phyloP scores from a whole-genome alignment of 2,888 invertebrate genomes.

The Ectropis crepuscularia region DNA sequence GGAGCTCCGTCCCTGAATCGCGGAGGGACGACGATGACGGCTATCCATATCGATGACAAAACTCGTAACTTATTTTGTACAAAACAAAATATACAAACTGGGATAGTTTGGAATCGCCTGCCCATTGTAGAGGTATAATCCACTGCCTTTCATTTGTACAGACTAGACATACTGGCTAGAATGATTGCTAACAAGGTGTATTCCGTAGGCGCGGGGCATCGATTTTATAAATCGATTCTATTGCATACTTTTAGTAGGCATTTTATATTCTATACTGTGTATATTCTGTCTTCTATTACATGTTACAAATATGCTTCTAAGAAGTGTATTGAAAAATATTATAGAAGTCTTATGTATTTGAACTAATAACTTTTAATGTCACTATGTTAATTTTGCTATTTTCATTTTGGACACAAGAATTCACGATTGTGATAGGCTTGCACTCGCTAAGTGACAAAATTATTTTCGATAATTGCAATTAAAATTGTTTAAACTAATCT shows the following conservation, averaged over 20 bases:
- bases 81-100: too few relatives aligned
- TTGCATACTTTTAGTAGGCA: constrained; percentile 49
- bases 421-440: constrained; percentile 14
- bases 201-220: constrained; percentile 13
- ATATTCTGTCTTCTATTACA: constrained; percentile 35
- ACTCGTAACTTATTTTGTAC: too few relatives aligned
- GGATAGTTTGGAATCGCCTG: too few relatives aligned
- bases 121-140: too few relatives aligned
- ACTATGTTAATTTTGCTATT: neutral
- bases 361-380: constrained; percentile 6
- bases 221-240: constrained; percentile 41
- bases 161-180: too few relatives aligned
- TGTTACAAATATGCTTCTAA: constrained; percentile 62
- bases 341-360: constrained; percentile 49
- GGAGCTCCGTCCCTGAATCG: too few relatives aligned
- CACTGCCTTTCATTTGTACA: too few relatives aligned
- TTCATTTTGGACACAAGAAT: neutral
- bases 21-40: too few relatives aligned
- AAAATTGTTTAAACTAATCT: constrained; percentile 36
- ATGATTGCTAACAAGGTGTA: neutral
- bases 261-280: constrained; percentile 52
- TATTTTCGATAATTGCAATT: neutral
- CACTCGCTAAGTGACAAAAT: neutral
- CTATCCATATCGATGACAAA: too few relatives aligned
- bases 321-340: constrained; percentile 66